Conservation (phyloP, 1,140 invertebrate species). For the Chironomus tepperi region DNA sequence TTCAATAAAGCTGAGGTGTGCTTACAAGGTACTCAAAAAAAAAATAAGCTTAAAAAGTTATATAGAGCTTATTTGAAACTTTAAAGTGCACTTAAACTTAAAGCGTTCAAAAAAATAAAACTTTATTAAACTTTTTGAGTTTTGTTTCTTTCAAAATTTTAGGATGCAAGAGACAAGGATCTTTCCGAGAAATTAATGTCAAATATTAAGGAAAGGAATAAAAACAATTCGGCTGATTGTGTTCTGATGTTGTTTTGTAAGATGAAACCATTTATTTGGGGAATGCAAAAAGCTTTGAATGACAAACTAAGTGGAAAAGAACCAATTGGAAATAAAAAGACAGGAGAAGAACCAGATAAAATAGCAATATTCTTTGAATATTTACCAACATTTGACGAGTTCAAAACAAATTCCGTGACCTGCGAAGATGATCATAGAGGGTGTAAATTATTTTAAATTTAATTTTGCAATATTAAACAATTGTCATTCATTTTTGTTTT, state of each 20-base stretch:
- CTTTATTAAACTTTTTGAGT: no score
- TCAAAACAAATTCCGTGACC: not conserved
- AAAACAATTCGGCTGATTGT: not conserved
- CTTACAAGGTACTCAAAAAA: no score
- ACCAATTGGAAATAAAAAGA: not conserved
- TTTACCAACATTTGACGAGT: constrained; percentile 14
- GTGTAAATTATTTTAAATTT: not conserved
- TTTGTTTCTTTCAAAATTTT: not conserved
- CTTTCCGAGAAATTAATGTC: not conserved
- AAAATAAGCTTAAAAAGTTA: not conserved
- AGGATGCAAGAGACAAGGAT: not conserved
- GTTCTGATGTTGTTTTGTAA: not conserved
- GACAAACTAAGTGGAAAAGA: not conserved
- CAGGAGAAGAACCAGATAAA: not conserved
- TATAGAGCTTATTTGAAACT: not conserved
- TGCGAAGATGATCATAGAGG: not conserved
- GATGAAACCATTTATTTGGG: not conserved
- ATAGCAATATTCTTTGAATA: not conserved
- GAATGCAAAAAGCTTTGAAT: not conserved
- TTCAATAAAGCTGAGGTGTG: no score
- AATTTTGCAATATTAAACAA: not conserved
- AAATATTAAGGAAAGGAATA: not conserved
- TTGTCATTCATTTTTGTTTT: not conserved
- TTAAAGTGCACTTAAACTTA: not conserved
- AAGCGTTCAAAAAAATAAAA: no score